A percentile compares a stretch with the other conserved stretches of the same genome.
Conservation (phyloP, 2,888 invertebrate genomes). For the Metallyticus violacea region DNA sequence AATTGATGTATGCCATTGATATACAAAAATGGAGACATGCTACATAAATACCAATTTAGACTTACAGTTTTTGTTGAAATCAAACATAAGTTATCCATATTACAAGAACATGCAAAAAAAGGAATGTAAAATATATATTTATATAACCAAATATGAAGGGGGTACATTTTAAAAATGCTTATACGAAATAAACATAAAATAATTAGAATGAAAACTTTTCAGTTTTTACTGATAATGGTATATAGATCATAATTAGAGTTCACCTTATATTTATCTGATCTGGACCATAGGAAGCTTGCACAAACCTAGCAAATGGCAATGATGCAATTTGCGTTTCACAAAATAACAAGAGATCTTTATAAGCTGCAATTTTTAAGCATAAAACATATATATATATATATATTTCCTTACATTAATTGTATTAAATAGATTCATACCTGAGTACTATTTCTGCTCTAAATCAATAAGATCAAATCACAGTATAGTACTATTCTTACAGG, state of each 20-base stretch:
- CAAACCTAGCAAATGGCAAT: neutral
- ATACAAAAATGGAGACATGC: neutral
- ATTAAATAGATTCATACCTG: neutral
- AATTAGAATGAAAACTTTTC: neutral
- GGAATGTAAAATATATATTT: neutral
- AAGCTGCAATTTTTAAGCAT: neutral
- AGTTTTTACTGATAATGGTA: neutral
- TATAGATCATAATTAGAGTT: neutral
- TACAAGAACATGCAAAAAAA: neutral
- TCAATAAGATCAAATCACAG: neutral
- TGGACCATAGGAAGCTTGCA: neutral
- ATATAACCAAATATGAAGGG: neutral
- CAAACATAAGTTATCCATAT: neutral
- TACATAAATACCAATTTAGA: neutral
- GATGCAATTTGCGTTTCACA: neutral
- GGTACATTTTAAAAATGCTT: neutral
- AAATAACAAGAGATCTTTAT: neutral
- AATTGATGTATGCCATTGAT: neutral
- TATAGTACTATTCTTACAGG: neutral
- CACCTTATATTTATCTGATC: neutral
- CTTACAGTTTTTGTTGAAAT: neutral
- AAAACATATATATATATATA: neutral
- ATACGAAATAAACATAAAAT: neutral
- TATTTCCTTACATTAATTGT: neutral
- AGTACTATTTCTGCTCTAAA: neutral